Evolutionary conservation across 1,140 invertebrate genomes (phyloP).

Genomic region (Steinernema khuongi): DNA sequence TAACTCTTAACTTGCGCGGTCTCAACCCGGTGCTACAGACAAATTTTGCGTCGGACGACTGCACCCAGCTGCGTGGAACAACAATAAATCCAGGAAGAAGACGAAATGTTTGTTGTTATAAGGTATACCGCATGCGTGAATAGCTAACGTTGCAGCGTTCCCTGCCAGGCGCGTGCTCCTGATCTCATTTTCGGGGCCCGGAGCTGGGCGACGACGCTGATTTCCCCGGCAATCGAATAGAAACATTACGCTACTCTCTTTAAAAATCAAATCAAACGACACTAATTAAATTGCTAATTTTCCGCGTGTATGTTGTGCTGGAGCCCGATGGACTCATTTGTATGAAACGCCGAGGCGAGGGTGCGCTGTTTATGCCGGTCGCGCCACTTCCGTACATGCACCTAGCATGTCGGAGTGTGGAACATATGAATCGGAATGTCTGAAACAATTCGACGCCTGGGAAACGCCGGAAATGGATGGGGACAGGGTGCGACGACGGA

Average conservation of each 20-base stretch:
- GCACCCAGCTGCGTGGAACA: too few relatives aligned
- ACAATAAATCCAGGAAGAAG: too few relatives aligned
- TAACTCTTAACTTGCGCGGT: too few relatives aligned
- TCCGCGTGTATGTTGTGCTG: not conserved
- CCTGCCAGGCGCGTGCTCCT: too few relatives aligned
- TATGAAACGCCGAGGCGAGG: not conserved
- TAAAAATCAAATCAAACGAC: not conserved
- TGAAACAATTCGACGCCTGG: not conserved
- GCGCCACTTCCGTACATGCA: not conserved
- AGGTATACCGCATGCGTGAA: too few relatives aligned
- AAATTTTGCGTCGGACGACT: too few relatives aligned
- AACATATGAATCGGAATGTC: not conserved
- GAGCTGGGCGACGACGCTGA: not conserved
- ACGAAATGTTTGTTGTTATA: too few relatives aligned
- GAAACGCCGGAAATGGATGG: not conserved
- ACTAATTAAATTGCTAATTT: not conserved
- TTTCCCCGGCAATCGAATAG: slow-evolving; percentile 4
- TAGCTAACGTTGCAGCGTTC: too few relatives aligned
- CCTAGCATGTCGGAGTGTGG: not conserved
- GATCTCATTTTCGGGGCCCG: not conserved
- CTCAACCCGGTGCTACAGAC: too few relatives aligned
- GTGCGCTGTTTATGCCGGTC: not conserved
- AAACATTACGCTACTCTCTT: not conserved
- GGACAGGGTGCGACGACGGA: not conserved
- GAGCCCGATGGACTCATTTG: too few relatives aligned